phyloP scores from a whole-genome alignment of 2,888 invertebrate species.

The Carabus problematicus region DNA sequence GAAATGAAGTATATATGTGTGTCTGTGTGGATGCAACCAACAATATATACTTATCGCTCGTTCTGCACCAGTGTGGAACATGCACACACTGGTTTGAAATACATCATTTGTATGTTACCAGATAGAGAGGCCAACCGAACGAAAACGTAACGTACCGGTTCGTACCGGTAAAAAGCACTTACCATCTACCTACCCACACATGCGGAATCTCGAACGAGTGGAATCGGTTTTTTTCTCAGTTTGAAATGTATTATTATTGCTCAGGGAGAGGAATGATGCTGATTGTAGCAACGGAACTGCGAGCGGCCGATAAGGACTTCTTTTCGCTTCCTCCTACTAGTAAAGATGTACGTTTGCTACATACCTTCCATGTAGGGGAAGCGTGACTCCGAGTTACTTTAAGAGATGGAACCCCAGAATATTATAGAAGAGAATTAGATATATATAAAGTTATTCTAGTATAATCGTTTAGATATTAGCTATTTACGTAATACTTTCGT shows the following conservation, averaged over 20 bases:
- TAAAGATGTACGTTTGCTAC: too few species aligned
- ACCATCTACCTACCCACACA: background rate
- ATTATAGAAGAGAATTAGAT: too few species aligned
- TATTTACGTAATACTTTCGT: too few species aligned
- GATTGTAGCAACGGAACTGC: constrained; percentile 33
- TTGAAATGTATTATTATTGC: constrained; percentile 41
- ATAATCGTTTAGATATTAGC: too few species aligned
- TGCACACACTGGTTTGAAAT: constrained; percentile 55
- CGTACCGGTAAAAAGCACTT: constrained; percentile 40
- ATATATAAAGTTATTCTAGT: too few species aligned
- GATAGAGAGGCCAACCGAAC: constrained; percentile 32
- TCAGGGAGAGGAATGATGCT: constrained; percentile 35
- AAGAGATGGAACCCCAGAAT: too few species aligned
- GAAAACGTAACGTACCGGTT: background rate
- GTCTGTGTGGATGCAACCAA: constrained; percentile 49
- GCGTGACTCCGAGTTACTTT: too few species aligned
- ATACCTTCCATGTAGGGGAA: too few species aligned
- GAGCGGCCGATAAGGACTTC: constrained; percentile 23
- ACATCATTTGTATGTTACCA: constrained; percentile 59
- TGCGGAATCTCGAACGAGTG: background rate
- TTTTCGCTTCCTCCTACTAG: too few species aligned
- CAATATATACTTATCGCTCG: constrained; percentile 59
- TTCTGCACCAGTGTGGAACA: constrained; percentile 54
- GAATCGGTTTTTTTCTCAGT: constrained; percentile 32
- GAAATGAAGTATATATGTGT: constrained; percentile 58